These are phyloP conservation scores for Suncus etruscus DNA, from an alignment of 2,113 vertebrate species.

Conservation along the genomic window DNA sequence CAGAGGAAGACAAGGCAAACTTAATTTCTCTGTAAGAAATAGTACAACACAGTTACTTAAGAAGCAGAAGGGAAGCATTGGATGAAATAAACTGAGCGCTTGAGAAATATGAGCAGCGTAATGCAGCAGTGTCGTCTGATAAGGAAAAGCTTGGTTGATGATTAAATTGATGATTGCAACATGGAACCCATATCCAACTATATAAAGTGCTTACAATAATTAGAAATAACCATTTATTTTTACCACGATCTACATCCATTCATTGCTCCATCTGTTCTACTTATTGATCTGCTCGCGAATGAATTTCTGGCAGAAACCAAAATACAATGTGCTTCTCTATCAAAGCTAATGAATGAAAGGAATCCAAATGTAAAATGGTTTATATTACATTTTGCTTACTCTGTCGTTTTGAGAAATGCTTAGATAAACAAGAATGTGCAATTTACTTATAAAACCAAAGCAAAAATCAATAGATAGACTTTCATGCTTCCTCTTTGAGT, in stretches of 20 bases:
- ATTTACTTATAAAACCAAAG: constrained; percentile 57
- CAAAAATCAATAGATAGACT: constrained; percentile 59
- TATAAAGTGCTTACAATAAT: neutral
- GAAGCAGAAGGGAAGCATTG: neutral
- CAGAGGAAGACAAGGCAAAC: neutral
- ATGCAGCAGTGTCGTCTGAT: neutral
- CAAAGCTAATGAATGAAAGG: constrained; percentile 65
- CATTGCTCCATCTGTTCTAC: constrained; percentile 35
- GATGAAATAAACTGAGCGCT: neutral
- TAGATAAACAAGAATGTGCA: constrained; percentile 55
- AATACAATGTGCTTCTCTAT: constrained; percentile 47
- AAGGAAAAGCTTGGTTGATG: neutral
- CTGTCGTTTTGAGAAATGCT: constrained; percentile 63
- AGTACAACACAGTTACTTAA: neutral
- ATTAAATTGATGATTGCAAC: constrained; percentile 9
- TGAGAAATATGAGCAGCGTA: neutral
- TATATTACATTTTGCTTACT: constrained; percentile 62
- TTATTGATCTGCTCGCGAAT: constrained; percentile 10
- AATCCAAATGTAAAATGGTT: constrained; percentile 62
- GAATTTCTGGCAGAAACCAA: constrained; percentile 54
- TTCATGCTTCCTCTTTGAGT: constrained; percentile 19
- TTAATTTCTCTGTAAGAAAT: neutral
- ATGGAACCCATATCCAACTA: neutral
- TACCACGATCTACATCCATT: neutral
- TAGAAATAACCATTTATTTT: constrained; percentile 31